Evolutionary conservation across 1,140 invertebrate genomes (phyloP).

Genomic region (Drosophila pallidifrons): DNA sequence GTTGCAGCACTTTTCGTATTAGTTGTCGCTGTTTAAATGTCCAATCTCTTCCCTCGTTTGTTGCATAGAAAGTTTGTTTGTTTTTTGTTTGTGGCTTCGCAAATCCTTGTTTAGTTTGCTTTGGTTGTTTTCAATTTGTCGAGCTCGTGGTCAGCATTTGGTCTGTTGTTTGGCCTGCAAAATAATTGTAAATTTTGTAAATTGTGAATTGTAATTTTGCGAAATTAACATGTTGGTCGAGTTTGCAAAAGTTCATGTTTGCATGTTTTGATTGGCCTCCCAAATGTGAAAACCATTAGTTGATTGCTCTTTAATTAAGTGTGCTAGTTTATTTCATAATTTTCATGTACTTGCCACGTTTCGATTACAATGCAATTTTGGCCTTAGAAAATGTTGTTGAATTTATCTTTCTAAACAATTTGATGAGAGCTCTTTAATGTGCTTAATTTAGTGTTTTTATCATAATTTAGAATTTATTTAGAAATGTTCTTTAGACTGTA

Average conservation of each 20-base stretch:
- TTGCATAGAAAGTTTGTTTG: slow-evolving; percentile 3
- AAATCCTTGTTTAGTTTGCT: slow-evolving; percentile 8
- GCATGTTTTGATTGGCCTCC: neutral
- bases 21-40: neutral
- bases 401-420: too few relatives aligned
- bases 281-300: neutral
- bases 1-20: neutral
- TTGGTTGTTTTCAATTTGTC: slow-evolving; percentile 28
- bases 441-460: neutral
- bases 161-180: slow-evolving; percentile 32
- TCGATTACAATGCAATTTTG: neutral
- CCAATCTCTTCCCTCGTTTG: neutral
- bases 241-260: slow-evolving; percentile 5
- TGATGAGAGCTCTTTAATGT: neutral
- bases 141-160: slow-evolving; percentile 11
- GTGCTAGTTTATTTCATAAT: neutral
- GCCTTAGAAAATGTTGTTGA: too few relatives aligned
- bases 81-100: slow-evolving; percentile 1
- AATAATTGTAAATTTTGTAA: slow-evolving; percentile 27
- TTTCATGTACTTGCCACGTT: neutral
- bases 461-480: too few relatives aligned
- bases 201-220: slow-evolving; percentile 14
- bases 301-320: neutral
- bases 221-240: slow-evolving; percentile 15
- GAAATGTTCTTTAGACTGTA: too few relatives aligned